Evolutionary conservation across 2,888 invertebrate genomes (phyloP).

Genomic region (Eudemis profundana): DNA sequence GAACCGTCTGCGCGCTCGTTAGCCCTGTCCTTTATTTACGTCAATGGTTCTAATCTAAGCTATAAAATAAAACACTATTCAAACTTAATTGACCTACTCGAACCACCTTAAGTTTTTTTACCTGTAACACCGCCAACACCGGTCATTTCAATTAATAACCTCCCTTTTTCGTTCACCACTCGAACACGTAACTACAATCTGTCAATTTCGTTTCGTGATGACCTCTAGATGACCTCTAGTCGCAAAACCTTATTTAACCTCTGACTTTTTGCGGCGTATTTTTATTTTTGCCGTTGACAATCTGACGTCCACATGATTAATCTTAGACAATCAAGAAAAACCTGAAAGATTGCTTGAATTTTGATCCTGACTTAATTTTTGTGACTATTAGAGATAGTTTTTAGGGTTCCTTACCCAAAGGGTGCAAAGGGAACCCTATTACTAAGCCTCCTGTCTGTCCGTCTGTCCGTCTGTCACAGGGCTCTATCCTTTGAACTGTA

Average conservation of each 20-base stretch:
- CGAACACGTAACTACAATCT: slow-evolving; percentile 26
- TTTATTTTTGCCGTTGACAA: slow-evolving; percentile 15
- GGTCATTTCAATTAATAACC: slow-evolving; percentile 19
- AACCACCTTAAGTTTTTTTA: too few species aligned
- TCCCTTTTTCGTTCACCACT: slow-evolving; percentile 16
- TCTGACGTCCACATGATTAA: slow-evolving; percentile 17
- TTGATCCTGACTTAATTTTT: neutral
- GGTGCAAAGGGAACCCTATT: too few species aligned
- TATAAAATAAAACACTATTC: too few species aligned
- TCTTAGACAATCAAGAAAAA: slow-evolving; percentile 5
- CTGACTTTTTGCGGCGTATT: slow-evolving; percentile 15
- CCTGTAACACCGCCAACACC: neutral
- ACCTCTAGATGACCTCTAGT: slow-evolving; percentile 16
- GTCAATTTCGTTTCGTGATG: slow-evolving; percentile 33
- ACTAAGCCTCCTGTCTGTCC: too few species aligned
- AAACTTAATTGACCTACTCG: too few species aligned
- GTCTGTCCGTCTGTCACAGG: too few species aligned
- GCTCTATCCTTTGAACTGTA: too few species aligned
- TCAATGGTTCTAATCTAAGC: too few species aligned
- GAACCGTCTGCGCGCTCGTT: too few species aligned
- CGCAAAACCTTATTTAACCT: slow-evolving; percentile 22
- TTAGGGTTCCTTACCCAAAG: too few species aligned
- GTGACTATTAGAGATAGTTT: neutral
- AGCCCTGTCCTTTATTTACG: too few species aligned
- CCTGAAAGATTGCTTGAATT: neutral